Evolutionary conservation across 2,113 vertebrate species (phyloP), one percentile per base, ranked within the genome.

Genomic region (Cnemophilus loriae): DNA sequence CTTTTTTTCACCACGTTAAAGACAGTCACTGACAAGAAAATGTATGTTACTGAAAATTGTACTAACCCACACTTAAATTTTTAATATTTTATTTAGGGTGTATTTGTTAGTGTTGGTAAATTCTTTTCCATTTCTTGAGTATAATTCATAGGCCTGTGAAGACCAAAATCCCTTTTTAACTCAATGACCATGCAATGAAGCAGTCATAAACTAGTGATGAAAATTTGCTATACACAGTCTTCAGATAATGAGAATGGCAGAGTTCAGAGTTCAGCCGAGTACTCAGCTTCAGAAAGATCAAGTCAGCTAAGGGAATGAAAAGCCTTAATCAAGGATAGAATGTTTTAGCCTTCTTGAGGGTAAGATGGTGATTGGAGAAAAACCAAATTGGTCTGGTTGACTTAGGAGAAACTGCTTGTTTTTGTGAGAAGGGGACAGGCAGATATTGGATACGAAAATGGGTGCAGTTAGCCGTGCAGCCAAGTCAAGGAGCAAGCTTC

Each of bases 1-100:
- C 1, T 11, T 39, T 64, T 33, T 10, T 0, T 6, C 11, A 17
- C 39, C 10, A 7, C 0, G 2, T 75, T 70, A 49, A 75, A 74
- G 59, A 65, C 24, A 61, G 63, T 37, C 42, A 53, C 10, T 7
- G 61, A 10, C 30, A 77, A 87, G 49, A 59, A 88, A 69, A 73
- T 64, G 4, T 49, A 7, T 79, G 18, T 71, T 56, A 50, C 8
- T 57, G 67, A 76, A 85, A 83, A 75, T 21, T 55, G 9, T 73
- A 50, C 28, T 63, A 79, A 91, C 6, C 13, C 16, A 47, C 26
- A 49, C 18, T 46, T 67, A 33, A 33, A 11, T 80, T 83, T 79
- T 76, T 18, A 83, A 1, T 89, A 73, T 92, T 94, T 88, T 59
- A 63, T 71, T 86, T 76, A 86, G 27, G 20, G 23, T 57, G 53